Evolutionary conservation across 2,888 invertebrate genomes (phyloP).

Genomic region (Sesia bembeciformis): DNA sequence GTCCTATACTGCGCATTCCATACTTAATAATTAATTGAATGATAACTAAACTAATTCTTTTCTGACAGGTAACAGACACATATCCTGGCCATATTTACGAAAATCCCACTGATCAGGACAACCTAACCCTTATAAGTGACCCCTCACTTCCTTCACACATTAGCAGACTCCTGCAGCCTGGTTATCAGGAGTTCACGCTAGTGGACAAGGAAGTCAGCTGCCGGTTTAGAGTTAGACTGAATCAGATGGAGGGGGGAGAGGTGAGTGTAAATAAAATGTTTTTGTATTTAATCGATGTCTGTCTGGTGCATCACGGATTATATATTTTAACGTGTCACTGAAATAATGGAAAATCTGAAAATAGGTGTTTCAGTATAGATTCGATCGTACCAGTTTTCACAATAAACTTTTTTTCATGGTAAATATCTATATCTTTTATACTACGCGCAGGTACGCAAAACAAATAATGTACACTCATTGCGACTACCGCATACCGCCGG

Average conservation of each 20-base stretch:
- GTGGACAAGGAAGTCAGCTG: slow-evolving; percentile 50
- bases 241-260: slow-evolving; percentile 22
- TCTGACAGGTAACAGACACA: slow-evolving; percentile 27
- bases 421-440: too few species aligned
- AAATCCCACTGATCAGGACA: slow-evolving; percentile 42
- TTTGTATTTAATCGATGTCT: background rate
- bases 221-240: slow-evolving; percentile 38
- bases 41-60: background rate
- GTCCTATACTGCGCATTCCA: too few species aligned
- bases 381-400: too few species aligned
- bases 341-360: too few species aligned
- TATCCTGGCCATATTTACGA: slow-evolving; percentile 53
- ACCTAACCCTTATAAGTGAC: slow-evolving; percentile 49
- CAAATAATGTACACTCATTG: too few species aligned
- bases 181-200: slow-evolving; percentile 48
- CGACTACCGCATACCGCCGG: too few species aligned
- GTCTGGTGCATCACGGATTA: too few species aligned
- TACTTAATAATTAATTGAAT: too few species aligned
- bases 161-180: slow-evolving; percentile 34
- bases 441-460: too few species aligned
- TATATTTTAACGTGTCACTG: too few species aligned
- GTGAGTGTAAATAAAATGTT: slow-evolving; percentile 22
- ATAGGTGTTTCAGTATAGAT: too few species aligned
- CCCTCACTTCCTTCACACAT: slow-evolving; percentile 41
- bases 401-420: too few species aligned